These are phyloP conservation scores for Leucoptera coffeella DNA, from an alignment of 2,888 invertebrate species.

Conservation along the genomic window DNA sequence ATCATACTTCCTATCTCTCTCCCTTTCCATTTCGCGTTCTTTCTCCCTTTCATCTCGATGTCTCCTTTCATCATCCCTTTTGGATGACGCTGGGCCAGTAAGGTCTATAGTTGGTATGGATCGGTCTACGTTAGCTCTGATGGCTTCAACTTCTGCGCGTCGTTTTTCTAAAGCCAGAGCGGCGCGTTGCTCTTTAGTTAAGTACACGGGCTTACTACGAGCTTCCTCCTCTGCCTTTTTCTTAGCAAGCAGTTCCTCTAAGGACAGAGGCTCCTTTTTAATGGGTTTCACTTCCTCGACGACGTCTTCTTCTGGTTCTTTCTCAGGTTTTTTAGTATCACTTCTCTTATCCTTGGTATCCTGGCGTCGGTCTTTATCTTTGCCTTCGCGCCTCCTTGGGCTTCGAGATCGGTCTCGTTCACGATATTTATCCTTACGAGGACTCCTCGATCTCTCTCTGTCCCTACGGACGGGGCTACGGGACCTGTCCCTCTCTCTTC, in stretches of 20 bases:
- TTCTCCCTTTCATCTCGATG: constrained; percentile 38
- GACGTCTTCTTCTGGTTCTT: constrained; percentile 20
- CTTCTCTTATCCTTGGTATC: constrained; percentile 29
- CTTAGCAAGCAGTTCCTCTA: constrained; percentile 92
- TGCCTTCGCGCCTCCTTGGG: constrained; percentile 32
- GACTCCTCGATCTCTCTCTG: constrained; percentile 8
- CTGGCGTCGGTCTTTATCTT: constrained; percentile 23
- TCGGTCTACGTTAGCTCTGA: constrained; percentile 60
- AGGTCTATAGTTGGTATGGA: constrained; percentile 35
- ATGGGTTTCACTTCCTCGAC: constrained; percentile 30
- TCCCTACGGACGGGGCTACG: constrained; percentile 17
- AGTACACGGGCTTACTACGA: constrained; percentile 91
- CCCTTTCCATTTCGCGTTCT: constrained; percentile 62
- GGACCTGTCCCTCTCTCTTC: constrained; percentile 20
- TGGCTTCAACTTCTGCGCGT: constrained; percentile 81
- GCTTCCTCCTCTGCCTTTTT: constrained; percentile 95
- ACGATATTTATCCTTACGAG: too few relatives aligned
- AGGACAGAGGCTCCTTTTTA: constrained; percentile 78
- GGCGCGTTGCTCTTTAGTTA: constrained; percentile 92
- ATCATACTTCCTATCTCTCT: constrained; percentile 37
- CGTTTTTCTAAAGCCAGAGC: constrained; percentile 83
- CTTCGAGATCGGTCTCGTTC: constrained; percentile 24
- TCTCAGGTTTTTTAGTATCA: constrained; percentile 18
- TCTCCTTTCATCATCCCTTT: constrained; percentile 33
- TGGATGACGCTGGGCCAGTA: constrained; percentile 46